phyloP scores from a whole-genome alignment of 2,797 vertebrate species.

The Bovichtus variegatus region DNA sequence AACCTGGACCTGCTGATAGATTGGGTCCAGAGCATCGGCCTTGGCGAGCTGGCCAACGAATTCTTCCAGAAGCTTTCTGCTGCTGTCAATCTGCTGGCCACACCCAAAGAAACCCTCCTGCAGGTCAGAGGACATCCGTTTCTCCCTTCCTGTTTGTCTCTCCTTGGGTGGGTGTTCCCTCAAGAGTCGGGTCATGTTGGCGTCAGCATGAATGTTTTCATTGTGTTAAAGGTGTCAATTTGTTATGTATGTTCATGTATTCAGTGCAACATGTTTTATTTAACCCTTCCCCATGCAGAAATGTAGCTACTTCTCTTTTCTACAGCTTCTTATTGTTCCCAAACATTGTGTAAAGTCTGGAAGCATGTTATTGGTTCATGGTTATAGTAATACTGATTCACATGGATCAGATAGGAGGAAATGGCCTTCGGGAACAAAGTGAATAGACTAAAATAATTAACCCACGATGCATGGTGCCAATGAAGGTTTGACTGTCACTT shows the following conservation, averaged over 20 bases:
- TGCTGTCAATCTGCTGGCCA: constrained; percentile 87
- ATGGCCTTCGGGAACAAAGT: not conserved
- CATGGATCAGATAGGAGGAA: constrained; percentile 25
- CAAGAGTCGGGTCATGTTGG: not conserved
- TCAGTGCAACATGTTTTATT: constrained; percentile 1
- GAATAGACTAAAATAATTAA: constrained; percentile 24
- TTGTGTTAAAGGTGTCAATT: constrained; percentile 29
- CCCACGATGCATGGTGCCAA: constrained; percentile 5
- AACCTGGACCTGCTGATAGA: constrained; percentile 88
- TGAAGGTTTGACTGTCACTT: not conserved
- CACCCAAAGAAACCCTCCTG: constrained; percentile 86
- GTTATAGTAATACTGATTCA: constrained; percentile 17
- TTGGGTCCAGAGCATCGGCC: constrained; percentile 83
- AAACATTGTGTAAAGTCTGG: not conserved
- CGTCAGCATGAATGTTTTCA: constrained; percentile 28
- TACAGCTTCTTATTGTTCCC: not conserved
- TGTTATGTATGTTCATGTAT: constrained; percentile 31
- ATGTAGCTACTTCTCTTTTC: not conserved
- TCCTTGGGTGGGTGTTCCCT: not conserved
- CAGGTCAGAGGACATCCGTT: constrained; percentile 80
- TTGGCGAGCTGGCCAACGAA: constrained; percentile 78
- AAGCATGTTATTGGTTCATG: constrained; percentile 17
- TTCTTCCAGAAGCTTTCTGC: constrained; percentile 87
- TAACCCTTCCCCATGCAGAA: not conserved
- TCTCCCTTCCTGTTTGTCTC: constrained; percentile 66